phyloP scores from a whole-genome alignment of 2,888 invertebrate species.

The Corbicula japonica region DNA sequence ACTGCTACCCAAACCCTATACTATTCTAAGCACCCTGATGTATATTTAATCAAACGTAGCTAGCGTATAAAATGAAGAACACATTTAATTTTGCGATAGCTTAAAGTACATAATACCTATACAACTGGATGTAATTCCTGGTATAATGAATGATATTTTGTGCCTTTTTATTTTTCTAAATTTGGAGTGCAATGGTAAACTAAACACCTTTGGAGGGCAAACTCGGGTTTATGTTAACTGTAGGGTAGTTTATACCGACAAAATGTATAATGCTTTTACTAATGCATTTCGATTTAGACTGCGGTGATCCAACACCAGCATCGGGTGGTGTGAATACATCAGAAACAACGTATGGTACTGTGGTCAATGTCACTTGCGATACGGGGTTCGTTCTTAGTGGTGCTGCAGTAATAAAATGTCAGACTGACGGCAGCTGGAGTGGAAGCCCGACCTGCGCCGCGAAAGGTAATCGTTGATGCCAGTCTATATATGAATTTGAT shows the following conservation, averaged over 20 bases:
- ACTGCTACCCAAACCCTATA: neutral
- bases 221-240: neutral
- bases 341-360: neutral
- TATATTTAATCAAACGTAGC: too few relatives aligned
- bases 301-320: neutral
- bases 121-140: neutral
- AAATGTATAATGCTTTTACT: neutral
- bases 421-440: slow-evolving; percentile 18
- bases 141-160: neutral
- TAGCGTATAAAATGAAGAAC: too few relatives aligned
- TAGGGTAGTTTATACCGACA: neutral
- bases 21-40: too few relatives aligned
- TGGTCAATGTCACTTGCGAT: neutral
- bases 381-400: neutral
- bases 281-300: neutral
- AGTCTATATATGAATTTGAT: too few relatives aligned
- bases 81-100: too few relatives aligned
- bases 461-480: neutral
- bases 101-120: too few relatives aligned
- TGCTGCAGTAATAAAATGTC: neutral
- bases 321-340: neutral
- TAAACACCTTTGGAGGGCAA: neutral
- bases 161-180: neutral
- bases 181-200: neutral
- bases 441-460: slow-evolving; percentile 1